Evolutionary conservation across 2,888 invertebrate species (phyloP).

Genomic region (Sthenelais limicola): DNA sequence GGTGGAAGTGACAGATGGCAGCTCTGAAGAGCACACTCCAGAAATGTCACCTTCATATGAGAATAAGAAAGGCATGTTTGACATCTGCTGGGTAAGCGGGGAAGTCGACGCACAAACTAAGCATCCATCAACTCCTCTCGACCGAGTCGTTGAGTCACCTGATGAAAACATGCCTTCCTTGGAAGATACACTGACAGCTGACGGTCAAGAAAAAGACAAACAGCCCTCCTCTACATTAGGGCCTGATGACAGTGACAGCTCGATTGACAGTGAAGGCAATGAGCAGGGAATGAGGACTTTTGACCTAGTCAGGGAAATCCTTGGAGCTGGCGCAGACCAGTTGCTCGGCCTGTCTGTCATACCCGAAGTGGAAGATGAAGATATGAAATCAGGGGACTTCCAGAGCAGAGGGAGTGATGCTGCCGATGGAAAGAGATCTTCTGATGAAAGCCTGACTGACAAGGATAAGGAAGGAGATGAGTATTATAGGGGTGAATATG

Average conservation of each 20-base stretch:
- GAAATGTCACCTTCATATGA: background rate
- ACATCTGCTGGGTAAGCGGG: constrained; percentile 14
- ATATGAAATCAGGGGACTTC: background rate
- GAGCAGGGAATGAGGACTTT: too few relatives aligned
- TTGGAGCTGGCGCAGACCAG: constrained; percentile 28
- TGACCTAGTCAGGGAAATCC: constrained; percentile 10
- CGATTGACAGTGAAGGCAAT: too few relatives aligned
- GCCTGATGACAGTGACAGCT: too few relatives aligned
- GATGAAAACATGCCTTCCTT: too few relatives aligned
- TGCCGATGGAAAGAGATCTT: background rate
- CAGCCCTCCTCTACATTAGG: too few relatives aligned
- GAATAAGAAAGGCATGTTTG: background rate
- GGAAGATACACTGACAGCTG: too few relatives aligned
- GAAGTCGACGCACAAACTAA: constrained; percentile 10
- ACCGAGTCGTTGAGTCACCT: constrained; percentile 18
- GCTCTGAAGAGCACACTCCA: background rate
- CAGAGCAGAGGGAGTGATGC: background rate
- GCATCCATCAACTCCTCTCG: constrained; percentile 23
- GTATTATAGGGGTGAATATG: constrained; percentile 12
- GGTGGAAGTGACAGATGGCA: too few relatives aligned
- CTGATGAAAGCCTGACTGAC: background rate
- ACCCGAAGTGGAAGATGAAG: constrained; percentile 16
- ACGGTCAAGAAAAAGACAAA: too few relatives aligned
- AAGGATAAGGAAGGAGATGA: background rate
- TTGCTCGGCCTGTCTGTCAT: constrained; percentile 20